Evolutionary conservation across 2,797 vertebrate species (phyloP).

Genomic region (Platalea minor): DNA sequence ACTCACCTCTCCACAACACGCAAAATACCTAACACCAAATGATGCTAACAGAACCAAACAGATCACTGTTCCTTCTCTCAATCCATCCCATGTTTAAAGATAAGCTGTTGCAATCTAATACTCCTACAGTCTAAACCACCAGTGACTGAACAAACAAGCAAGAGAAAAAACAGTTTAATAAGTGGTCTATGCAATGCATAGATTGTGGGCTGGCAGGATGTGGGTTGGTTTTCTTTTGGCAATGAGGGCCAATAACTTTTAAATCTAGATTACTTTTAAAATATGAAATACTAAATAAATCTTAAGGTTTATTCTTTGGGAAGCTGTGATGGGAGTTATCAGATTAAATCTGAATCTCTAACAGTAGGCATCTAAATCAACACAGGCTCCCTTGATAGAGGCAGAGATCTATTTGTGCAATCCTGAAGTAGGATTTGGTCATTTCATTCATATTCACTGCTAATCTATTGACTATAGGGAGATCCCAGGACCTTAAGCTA

Average conservation of each 20-base stretch:
- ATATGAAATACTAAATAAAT: neutral
- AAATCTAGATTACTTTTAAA: neutral
- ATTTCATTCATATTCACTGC: neutral
- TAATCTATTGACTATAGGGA: neutral
- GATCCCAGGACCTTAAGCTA: neutral
- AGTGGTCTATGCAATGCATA: neutral
- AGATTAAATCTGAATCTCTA: neutral
- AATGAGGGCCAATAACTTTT: neutral
- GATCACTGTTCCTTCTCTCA: neutral
- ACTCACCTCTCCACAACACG: neutral
- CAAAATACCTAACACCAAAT: neutral
- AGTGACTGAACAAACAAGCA: neutral
- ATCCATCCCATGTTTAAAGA: neutral
- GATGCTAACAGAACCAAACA: neutral
- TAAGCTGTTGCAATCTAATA: neutral
- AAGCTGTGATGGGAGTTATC: neutral
- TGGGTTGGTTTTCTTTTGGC: neutral
- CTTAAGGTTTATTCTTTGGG: neutral
- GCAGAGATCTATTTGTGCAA: neutral
- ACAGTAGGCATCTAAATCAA: neutral
- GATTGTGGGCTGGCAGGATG: neutral
- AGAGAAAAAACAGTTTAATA: neutral
- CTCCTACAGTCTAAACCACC: neutral
- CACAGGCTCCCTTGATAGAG: neutral
- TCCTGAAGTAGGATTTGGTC: neutral